phyloP scores from a whole-genome alignment of 2,797 vertebrate species.

The Lagorchestes hirsutus region DNA sequence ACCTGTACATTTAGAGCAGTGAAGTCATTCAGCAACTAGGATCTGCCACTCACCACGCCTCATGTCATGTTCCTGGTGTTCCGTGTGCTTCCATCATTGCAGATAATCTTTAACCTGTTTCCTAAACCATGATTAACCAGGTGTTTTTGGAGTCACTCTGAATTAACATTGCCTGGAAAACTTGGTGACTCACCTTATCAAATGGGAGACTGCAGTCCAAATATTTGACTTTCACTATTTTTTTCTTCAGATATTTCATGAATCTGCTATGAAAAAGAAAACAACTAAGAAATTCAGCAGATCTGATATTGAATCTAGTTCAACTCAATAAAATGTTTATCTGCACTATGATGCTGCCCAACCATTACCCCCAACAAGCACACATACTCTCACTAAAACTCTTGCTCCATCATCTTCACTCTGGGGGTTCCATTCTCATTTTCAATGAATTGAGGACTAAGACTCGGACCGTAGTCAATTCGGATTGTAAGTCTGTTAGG shows the following conservation, averaged over 20 bases:
- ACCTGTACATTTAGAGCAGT: slow-evolving; percentile 33
- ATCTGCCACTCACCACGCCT: background rate
- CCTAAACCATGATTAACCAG: slow-evolving; percentile 28
- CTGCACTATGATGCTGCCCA: background rate
- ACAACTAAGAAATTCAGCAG: background rate
- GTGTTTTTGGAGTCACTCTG: slow-evolving; percentile 15
- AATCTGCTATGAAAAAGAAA: slow-evolving; percentile 12
- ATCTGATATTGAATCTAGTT: background rate
- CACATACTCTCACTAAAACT: background rate
- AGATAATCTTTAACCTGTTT: slow-evolving; percentile 28
- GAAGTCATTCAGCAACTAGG: slow-evolving; percentile 23
- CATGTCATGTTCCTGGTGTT: slow-evolving; percentile 39
- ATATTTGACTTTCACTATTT: slow-evolving; percentile 43
- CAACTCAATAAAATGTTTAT: background rate
- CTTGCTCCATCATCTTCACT: background rate
- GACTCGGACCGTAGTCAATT: background rate
- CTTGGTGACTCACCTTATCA: slow-evolving; percentile 10
- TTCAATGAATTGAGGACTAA: background rate
- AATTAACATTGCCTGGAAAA: slow-evolving; percentile 36
- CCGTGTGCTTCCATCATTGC: background rate
- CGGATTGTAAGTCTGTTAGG: background rate
- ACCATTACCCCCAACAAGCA: background rate
- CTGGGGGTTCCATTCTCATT: background rate
- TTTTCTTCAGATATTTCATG: slow-evolving; percentile 14
- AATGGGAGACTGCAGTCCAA: slow-evolving; percentile 8